These are phyloP conservation scores for Pinctada fucata DNA, from an alignment of 2,888 invertebrate species.

Conservation along the genomic window DNA sequence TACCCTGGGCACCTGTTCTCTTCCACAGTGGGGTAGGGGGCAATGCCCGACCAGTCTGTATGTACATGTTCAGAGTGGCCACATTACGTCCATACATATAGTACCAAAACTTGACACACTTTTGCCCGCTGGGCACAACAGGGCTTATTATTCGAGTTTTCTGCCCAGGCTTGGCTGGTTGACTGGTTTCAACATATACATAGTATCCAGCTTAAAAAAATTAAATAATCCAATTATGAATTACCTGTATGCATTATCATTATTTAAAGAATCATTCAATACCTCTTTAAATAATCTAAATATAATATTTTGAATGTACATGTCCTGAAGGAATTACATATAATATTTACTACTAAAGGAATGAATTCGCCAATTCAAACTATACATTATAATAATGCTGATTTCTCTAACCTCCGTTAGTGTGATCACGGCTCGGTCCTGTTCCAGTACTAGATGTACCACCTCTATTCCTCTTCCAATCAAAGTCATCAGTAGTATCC, in stretches of 20 bases:
- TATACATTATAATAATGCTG: too few species aligned
- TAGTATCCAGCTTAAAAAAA: slow-evolving; percentile 61
- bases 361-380: too few species aligned
- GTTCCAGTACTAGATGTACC: slow-evolving; percentile 51
- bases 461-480: slow-evolving; percentile 66
- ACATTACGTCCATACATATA: slow-evolving; percentile 67
- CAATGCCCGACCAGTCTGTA: slow-evolving; percentile 52
- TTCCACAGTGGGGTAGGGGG: slow-evolving; percentile 60
- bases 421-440: slow-evolving; percentile 71
- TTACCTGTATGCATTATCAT: background rate
- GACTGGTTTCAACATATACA: slow-evolving; percentile 69
- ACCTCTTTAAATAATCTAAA: background rate
- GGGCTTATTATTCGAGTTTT: slow-evolving; percentile 68
- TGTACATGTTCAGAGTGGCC: slow-evolving; percentile 58
- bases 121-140: slow-evolving; percentile 48
- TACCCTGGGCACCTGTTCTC: slow-evolving; percentile 65
- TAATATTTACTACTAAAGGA: too few species aligned
- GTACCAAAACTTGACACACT: slow-evolving; percentile 69
- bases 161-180: slow-evolving; percentile 45
- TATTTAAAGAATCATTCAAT: background rate
- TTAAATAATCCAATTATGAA: background rate
- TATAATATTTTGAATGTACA: background rate
- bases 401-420: slow-evolving; percentile 49
- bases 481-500: slow-evolving; percentile 58
- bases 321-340: too few species aligned